These are phyloP conservation scores for human DNA, from an alignment of 2,113 vertebrate genomes.

Conservation along the genomic window DNA sequence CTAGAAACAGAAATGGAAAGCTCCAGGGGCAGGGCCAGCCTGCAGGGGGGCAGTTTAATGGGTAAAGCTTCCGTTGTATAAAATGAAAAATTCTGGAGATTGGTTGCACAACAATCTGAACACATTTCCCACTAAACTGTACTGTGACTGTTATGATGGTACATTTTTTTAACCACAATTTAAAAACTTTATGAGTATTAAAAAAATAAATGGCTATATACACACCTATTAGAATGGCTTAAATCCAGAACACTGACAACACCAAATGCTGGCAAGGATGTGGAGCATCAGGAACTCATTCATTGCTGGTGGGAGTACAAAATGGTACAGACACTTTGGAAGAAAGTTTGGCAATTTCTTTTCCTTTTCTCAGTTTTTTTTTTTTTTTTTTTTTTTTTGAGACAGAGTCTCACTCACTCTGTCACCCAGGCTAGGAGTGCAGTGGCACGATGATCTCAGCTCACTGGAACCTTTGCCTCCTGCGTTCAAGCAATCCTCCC, in stretches of 20 bases:
- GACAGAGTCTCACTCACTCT: no score
- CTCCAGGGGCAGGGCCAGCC: neutral
- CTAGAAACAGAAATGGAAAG: neutral
- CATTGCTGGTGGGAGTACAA: neutral
- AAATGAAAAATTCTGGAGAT: no score
- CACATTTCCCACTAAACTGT: neutral
- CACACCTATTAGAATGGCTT: neutral
- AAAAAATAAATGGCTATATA: no score
- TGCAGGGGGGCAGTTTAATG: neutral
- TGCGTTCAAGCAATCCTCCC: no score
- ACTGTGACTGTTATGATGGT: neutral
- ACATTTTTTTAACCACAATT: neutral
- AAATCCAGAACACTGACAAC: neutral
- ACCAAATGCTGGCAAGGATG: neutral
- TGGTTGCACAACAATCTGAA: fast-evolving
- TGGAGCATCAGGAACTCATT: neutral
- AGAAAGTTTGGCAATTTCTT: neutral
- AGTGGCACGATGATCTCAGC: no score
- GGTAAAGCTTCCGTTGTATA: neutral
- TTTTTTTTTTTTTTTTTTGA: no score
- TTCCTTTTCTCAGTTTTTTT: no score
- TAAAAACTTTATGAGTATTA: neutral
- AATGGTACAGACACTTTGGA: fast-evolving
- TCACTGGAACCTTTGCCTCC: no score
- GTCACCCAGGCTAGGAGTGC: no score